Evolutionary conservation across 2,113 vertebrate species (phyloP).

Genomic region (Zosterops borbonicus): DNA sequence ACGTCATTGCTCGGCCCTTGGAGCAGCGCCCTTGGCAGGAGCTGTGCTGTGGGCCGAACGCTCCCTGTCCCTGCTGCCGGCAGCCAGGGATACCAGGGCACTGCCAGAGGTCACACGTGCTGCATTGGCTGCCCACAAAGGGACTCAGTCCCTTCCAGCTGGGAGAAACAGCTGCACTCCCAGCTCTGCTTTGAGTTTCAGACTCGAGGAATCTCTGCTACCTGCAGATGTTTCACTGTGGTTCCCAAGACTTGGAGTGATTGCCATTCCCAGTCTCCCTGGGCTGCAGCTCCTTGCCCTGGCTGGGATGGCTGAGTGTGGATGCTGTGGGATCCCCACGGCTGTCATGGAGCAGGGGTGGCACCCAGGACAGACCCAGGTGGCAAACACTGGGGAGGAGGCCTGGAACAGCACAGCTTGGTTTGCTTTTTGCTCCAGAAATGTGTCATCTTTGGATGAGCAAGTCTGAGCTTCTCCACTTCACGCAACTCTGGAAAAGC

Average conservation of each 20-base stretch:
- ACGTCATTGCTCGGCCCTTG: not conserved
- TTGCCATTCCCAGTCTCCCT: not conserved
- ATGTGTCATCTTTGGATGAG: not conserved
- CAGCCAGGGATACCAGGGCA: not conserved
- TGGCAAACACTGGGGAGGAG: not conserved
- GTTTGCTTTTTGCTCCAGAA: not conserved
- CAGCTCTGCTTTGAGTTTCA: accelerated
- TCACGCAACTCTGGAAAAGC: not conserved
- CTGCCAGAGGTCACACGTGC: accelerated
- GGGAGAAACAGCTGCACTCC: accelerated
- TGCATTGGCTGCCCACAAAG: accelerated
- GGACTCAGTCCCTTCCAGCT: accelerated
- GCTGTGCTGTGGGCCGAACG: accelerated
- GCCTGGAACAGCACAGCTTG: not conserved
- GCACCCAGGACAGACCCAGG: not conserved
- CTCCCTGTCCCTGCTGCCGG: accelerated
- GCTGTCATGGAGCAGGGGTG: accelerated
- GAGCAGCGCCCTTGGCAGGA: not conserved
- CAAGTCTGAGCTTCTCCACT: not conserved
- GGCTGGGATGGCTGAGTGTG: accelerated
- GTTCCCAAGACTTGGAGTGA: too few species aligned
- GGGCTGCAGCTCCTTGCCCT: not conserved
- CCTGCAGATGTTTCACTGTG: accelerated
- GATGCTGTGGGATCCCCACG: not conserved
- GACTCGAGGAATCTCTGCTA: not conserved